These are phyloP conservation scores for Sesamia nonagrioides DNA, from an alignment of 1,140 invertebrate genomes.

Conservation along the genomic window DNA sequence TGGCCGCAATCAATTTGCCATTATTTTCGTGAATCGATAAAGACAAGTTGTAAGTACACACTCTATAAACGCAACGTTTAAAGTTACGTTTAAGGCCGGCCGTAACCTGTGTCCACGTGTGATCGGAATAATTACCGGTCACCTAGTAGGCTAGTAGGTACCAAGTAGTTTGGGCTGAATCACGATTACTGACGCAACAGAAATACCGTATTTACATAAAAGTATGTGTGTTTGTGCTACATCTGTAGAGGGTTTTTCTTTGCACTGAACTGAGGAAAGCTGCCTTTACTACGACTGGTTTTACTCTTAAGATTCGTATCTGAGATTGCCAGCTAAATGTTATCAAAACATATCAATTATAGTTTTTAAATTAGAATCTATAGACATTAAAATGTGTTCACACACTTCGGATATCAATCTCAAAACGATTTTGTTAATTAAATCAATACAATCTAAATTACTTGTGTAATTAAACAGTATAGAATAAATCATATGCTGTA, in stretches of 20 bases:
- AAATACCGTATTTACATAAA: slow-evolving; percentile 57
- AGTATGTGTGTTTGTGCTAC: slow-evolving; percentile 46
- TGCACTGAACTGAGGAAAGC: background rate
- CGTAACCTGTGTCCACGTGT: slow-evolving; percentile 79
- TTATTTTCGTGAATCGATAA: slow-evolving; percentile 44
- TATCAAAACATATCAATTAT: slow-evolving; percentile 33
- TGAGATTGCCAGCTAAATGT: slow-evolving; percentile 9
- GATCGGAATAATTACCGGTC: slow-evolving; percentile 78
- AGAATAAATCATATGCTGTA: slow-evolving; percentile 45
- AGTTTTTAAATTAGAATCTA: slow-evolving; percentile 26
- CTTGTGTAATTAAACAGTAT: slow-evolving; percentile 46
- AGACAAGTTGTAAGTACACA: slow-evolving; percentile 38
- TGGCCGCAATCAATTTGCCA: slow-evolving; percentile 32
- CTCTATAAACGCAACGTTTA: slow-evolving; percentile 37
- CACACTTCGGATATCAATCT: slow-evolving; percentile 36
- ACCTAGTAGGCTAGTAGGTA: slow-evolving; percentile 57
- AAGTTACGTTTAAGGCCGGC: slow-evolving; percentile 72
- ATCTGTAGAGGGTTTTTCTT: background rate
- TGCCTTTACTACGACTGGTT: background rate
- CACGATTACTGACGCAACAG: slow-evolving; percentile 70
- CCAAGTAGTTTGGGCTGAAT: slow-evolving; percentile 69
- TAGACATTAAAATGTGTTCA: slow-evolving; percentile 26
- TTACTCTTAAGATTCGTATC: background rate
- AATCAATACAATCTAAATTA: slow-evolving; percentile 50
- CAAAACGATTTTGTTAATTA: slow-evolving; percentile 45